These are phyloP conservation scores for Drosophila trapezifrons DNA, from an alignment of 1,140 invertebrate genomes.

Conservation along the genomic window DNA sequence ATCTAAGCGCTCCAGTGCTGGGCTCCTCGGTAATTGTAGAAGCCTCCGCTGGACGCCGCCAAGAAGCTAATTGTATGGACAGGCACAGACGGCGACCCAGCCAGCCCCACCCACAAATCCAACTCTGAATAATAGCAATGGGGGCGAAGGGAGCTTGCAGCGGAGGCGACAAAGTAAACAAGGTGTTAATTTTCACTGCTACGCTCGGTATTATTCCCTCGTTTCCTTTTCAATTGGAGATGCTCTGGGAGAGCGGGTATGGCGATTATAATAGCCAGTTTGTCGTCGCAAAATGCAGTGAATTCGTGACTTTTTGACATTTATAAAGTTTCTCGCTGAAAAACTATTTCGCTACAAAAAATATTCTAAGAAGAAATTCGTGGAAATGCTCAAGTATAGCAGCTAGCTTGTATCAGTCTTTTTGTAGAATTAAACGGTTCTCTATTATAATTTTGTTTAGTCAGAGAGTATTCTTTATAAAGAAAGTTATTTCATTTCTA, in stretches of 20 bases:
- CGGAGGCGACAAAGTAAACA: slow-evolving; percentile 65
- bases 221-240: slow-evolving; percentile 9
- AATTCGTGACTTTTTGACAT: neutral
- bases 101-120: slow-evolving; percentile 17
- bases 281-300: neutral
- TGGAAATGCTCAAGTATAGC: neutral
- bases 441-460: neutral
- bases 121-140: slow-evolving; percentile 9
- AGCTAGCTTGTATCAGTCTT: neutral
- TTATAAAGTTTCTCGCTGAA: neutral
- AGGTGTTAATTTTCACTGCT: slow-evolving; percentile 73
- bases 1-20: slow-evolving; percentile 43
- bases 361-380: neutral
- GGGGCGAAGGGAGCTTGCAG: slow-evolving; percentile 10
- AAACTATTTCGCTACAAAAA: too few relatives aligned
- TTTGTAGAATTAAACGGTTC: neutral
- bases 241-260: slow-evolving; percentile 13
- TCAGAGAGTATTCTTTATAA: neutral
- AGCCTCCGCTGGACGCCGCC: slow-evolving; percentile 20
- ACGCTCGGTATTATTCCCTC: slow-evolving; percentile 16
- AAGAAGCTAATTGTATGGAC: slow-evolving; percentile 63
- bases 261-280: neutral
- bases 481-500: neutral
- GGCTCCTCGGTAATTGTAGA: slow-evolving; percentile 48
- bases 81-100: slow-evolving; percentile 17